Conservation (phyloP, 2,113 vertebrate genomes). For the Machaerirhynchus nigripectus region DNA sequence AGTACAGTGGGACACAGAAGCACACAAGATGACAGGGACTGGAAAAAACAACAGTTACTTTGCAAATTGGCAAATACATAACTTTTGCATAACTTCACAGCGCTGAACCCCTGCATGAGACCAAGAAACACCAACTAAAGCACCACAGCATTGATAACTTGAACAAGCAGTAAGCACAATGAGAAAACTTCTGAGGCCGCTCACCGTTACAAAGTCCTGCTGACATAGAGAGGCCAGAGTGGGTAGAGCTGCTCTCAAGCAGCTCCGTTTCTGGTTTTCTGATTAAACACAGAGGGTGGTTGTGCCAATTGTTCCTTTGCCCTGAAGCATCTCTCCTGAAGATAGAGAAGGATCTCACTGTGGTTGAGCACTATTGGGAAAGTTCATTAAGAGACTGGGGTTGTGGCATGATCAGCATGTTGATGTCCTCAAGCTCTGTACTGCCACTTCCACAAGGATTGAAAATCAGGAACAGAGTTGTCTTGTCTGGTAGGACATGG, state of each 20-base stretch:
- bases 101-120: background rate
- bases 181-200: background rate
- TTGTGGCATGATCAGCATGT: background rate
- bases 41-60: background rate
- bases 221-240: background rate
- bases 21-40: fast-evolving
- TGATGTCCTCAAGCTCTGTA: background rate
- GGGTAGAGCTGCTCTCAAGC: background rate
- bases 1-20: background rate
- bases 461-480: background rate
- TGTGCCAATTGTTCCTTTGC: background rate
- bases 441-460: fast-evolving
- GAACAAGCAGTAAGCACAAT: background rate
- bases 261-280: background rate
- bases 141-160: background rate
- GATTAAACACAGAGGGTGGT: background rate
- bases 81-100: background rate
- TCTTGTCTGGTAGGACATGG: background rate
- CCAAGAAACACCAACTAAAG: background rate
- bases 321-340: background rate
- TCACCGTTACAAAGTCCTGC: background rate
- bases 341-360: background rate
- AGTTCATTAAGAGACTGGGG: background rate
- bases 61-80: background rate
- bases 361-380: background rate